Percentiles rank a stretch among this genome's conserved stretches.
These are phyloP conservation scores for Oncorhynchus gorbuscha DNA, from an alignment of 2,113 vertebrate species.

Conservation along the genomic window DNA sequence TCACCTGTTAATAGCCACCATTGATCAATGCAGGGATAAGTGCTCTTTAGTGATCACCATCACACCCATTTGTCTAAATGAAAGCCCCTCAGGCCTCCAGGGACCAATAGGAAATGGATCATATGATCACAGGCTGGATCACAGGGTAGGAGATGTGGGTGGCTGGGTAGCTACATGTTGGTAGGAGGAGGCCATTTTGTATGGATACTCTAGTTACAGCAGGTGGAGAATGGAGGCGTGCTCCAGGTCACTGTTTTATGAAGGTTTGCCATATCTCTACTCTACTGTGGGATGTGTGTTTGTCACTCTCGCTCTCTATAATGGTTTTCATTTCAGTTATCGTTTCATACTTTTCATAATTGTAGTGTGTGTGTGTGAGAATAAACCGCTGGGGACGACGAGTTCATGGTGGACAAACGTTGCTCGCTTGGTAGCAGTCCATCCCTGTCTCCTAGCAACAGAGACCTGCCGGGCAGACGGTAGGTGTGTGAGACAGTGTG, in stretches of 20 bases:
- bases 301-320: neutral
- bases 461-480: slow-evolving; percentile 76
- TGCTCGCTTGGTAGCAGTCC: slow-evolving; percentile 74
- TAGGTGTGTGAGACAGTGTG: slow-evolving; percentile 68
- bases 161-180: neutral
- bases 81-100: slow-evolving; percentile 45
- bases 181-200: slow-evolving; percentile 2
- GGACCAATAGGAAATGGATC: slow-evolving; percentile 61
- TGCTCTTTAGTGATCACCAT: slow-evolving; percentile 59
- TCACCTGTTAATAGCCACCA: slow-evolving; percentile 58
- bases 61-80: slow-evolving; percentile 70
- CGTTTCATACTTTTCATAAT: too few relatives aligned
- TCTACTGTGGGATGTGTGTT: neutral
- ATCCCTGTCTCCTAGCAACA: slow-evolving; percentile 80
- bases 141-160: neutral
- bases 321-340: too few relatives aligned
- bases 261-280: too few relatives aligned
- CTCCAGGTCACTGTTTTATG: too few relatives aligned
- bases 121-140: neutral
- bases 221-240: too few relatives aligned
- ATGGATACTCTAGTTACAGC: neutral
- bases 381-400: slow-evolving; percentile 33
- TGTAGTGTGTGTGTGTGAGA: neutral
- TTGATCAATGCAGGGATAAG: slow-evolving; percentile 65
- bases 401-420: slow-evolving; percentile 74